Base-by-base conservation (phyloP, 1,140 invertebrate species). In the Lasioglossum baleicum region DNA sequence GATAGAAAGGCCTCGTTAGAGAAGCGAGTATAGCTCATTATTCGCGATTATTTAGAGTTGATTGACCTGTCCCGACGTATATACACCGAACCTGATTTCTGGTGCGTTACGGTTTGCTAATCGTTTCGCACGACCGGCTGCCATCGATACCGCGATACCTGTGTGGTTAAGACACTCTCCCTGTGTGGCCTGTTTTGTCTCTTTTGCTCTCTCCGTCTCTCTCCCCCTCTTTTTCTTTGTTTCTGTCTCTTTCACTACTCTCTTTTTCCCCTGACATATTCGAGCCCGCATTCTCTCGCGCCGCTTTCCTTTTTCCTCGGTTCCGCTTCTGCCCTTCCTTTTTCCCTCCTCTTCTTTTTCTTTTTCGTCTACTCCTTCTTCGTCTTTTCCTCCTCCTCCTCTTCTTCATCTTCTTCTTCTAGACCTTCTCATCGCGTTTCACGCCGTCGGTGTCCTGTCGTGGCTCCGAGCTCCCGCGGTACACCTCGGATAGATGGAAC, bases 51-150 rank as follows among this genome's bases (percentile, higher is more conserved):
- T 61, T 75, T 77, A 56, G 74, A 63, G 70, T 83, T 83, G 79
- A 88, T 80, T 82, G 88, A 90, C 86, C 87, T 84, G 86, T 87
- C 75, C 65, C 56, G 67, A 69, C 74, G 85, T 61, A 56, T 78
- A 48, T 48, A 64, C 61, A 53, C 60, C 60, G 53, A 80, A 70
- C 53, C 56, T 73, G 84, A 87, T 88, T 85, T 87, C 67, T 87
- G 87, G 81, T 84, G 81, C 84, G 88, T 88, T 89, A 88, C 86
- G 88, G 87, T 85, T 87, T 88, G 84, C 80, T 90, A 90, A 92
- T 92, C 88, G 88, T 88, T 88, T 91, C 88, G 87, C 90, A 87
- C 87, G 85, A 90, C 86, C 88, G 85, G 84, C 68, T 84, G 88
- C 83, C 88, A 90, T 88, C 85, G 87, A 91, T 89, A 88, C 84